Evolutionary conservation across 2,113 vertebrate genomes (phyloP).

Genomic region (Nettapus auritus): DNA sequence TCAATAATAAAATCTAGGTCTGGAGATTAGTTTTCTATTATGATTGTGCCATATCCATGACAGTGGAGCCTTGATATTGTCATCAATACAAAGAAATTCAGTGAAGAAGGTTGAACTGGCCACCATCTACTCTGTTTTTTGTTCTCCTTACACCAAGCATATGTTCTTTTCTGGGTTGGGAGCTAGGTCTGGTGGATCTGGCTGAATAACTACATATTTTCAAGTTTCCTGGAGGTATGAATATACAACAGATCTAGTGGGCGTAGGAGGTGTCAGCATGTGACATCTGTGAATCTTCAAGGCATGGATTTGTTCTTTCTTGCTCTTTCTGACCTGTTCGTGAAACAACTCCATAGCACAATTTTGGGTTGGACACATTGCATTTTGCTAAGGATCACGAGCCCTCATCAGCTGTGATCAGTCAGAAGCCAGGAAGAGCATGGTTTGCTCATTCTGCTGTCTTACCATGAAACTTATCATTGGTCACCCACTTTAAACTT

Average conservation of each 20-base stretch:
- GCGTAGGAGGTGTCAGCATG: neutral
- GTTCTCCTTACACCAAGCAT: neutral
- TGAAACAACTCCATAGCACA: neutral
- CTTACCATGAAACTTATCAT: neutral
- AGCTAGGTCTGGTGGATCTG: neutral
- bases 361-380: neutral
- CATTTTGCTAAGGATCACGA: neutral
- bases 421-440: neutral
- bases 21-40: neutral
- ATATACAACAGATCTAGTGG: neutral
- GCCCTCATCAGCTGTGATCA: neutral
- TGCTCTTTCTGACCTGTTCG: neutral
- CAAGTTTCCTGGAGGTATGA: neutral
- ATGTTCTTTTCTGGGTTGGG: neutral
- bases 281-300: neutral
- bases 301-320: neutral
- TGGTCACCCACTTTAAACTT: neutral
- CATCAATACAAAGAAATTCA: neutral
- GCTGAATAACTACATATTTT: neutral
- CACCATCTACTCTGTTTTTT: neutral
- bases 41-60: neutral
- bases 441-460: neutral
- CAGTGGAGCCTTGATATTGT: neutral
- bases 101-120: neutral
- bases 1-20: neutral